phyloP scores from a whole-genome alignment of 2,888 invertebrate species.

The Cosmorhoe ocellata region DNA sequence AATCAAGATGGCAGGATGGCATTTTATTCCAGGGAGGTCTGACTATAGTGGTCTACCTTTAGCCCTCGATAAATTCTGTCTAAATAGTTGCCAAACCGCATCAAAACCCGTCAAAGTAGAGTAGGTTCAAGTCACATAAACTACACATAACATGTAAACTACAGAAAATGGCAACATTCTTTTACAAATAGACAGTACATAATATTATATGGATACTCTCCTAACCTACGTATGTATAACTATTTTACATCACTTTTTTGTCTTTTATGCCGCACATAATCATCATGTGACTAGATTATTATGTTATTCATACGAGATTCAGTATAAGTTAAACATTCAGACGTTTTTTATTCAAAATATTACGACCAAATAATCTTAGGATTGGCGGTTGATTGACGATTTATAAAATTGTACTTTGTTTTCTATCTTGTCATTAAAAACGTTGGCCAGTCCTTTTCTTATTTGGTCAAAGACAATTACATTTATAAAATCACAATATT shows the following conservation, averaged over 20 bases:
- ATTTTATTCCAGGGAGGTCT: conserved; percentile 61
- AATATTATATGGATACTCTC: neutral
- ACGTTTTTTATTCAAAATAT: conserved; percentile 14
- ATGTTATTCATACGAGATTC: conserved; percentile 40
- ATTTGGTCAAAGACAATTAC: conserved; percentile 14
- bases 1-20: conserved; percentile 72
- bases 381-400: conserved; percentile 7
- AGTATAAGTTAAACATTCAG: conserved; percentile 10
- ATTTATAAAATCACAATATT: conserved; percentile 22
- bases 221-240: conserved; percentile 38
- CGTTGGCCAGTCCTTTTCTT: conserved; percentile 1
- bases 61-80: neutral
- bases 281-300: conserved; percentile 49
- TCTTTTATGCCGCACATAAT: conserved; percentile 59
- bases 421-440: neutral
- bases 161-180: neutral
- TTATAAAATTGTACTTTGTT: neutral
- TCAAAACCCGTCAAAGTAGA: neutral
- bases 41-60: conserved; percentile 8
- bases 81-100: neutral
- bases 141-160: neutral
- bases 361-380: conserved; percentile 33
- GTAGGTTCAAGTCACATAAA: neutral
- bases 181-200: neutral
- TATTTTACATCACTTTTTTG: conserved; percentile 76